Base-by-base conservation (phyloP, 2,113 vertebrate genomes). In the Mobula hypostoma region DNA sequence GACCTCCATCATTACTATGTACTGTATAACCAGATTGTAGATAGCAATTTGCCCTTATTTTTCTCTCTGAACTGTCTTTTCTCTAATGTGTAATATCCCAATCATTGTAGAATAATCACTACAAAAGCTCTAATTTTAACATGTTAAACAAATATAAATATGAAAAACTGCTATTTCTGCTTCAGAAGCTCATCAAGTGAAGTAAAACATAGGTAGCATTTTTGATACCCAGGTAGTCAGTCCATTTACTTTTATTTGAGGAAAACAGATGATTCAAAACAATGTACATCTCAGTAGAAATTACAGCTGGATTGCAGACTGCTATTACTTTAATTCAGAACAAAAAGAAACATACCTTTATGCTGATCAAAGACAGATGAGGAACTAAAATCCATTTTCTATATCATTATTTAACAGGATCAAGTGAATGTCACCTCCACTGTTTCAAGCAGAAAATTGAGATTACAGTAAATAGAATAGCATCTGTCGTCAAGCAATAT, bases 381-480 rank as follows among this genome's bases (percentile, higher is more conserved):
- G 74, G 97, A 95, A 96, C 97, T 97, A 96, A 98, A 98, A 96
- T 98, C 98, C 98, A 98, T 98, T 95, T 94, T 95, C 94, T 96
- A 95, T 94, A 94, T 96, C 95, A 96, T 95, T 94, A 93, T 95
- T 95, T 94, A 94, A 68, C 74, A 90, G 94, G 94, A 95, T 76
- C 29, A 83, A 77, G 94, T 58, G 95, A 96, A 95, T 95, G 77
- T 15, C 95, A 95, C 40, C 94, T 94, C 94, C 95, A 82, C 70
- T 94, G 87, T 95, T 95, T 94, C 94, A 94, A 80, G 95, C 94
- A 94, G 94, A 94, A 94, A 95, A 94, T 95, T 63, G 94, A 72
- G 94, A 61, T 95, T 95, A 94, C 79, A 92, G 85, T 61, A 32
- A 94, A 94, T 94, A 78, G 94, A 95, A 94, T 0, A 21, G 94